Percentiles rank a stretch among this genome's conserved stretches.
These are phyloP conservation scores for Enteromius viviparus DNA, from an alignment of 2,797 vertebrate genomes.

Conservation along the genomic window DNA sequence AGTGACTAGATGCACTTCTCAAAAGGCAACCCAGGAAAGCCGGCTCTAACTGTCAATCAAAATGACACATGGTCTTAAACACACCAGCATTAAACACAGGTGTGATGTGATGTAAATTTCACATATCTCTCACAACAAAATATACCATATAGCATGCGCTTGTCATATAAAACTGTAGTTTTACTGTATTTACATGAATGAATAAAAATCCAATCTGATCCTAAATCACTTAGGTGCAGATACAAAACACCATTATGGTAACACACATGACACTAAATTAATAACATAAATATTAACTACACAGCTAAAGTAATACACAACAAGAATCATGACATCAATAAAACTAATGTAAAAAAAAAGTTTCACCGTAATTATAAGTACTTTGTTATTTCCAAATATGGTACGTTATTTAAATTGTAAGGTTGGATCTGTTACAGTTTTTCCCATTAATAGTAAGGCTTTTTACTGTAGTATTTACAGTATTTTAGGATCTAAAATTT, in stretches of 20 bases:
- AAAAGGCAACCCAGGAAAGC: conserved; percentile 76
- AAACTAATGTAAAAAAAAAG: background rate
- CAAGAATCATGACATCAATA: background rate
- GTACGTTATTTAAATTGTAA: background rate
- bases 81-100: background rate
- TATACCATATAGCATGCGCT: background rate
- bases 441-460: background rate
- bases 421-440: background rate
- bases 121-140: background rate
- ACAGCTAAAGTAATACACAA: background rate
- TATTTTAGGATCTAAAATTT: too few species aligned
- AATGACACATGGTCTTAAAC: conserved; percentile 75
- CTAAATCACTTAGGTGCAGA: too few species aligned
- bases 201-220: too few species aligned
- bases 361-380: too few species aligned
- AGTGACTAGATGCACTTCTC: conserved; percentile 83
- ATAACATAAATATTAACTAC: background rate
- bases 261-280: background rate
- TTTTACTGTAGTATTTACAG: too few species aligned
- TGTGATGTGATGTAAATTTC: background rate
- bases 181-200: too few species aligned
- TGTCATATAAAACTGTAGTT: background rate
- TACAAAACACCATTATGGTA: background rate
- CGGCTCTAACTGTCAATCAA: conserved; percentile 82
- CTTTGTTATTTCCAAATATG: background rate